Percentiles rank a stretch among this genome's conserved stretches.
phyloP scores from a whole-genome alignment of 1,140 invertebrate genomes.

The Telenomus remus region DNA sequence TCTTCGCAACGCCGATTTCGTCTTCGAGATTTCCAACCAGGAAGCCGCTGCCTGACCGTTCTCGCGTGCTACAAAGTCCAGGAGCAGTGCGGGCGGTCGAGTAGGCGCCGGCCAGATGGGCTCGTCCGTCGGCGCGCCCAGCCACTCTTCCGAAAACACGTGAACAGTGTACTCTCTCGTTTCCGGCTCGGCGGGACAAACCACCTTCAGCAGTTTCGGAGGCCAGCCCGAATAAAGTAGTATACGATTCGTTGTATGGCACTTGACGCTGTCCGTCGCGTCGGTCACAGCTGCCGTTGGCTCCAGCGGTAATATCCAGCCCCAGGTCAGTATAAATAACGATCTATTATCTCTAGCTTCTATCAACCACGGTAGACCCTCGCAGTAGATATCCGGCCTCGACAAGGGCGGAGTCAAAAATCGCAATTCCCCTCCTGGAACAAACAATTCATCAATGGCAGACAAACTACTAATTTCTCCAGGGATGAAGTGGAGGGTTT shows the following conservation, averaged over 20 bases:
- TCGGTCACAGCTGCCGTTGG: conserved; percentile 68
- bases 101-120: conserved; percentile 69
- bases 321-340: conserved; percentile 85
- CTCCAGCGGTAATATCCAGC: conserved; percentile 76
- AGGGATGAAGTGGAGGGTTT: too few relatives aligned
- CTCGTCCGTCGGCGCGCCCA: conserved; percentile 67
- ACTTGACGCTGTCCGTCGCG: conserved; percentile 80
- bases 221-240: conserved; percentile 73
- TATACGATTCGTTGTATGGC: conserved; percentile 70
- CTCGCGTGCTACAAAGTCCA: conserved; percentile 84
- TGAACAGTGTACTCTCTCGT: conserved; percentile 81
- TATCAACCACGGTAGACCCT: conserved; percentile 84
- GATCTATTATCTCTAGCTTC: conserved; percentile 84
- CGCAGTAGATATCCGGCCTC: conserved; percentile 80
- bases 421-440: conserved; percentile 78
- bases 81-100: conserved; percentile 79
- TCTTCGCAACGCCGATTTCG: conserved; percentile 79
- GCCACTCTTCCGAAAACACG: conserved; percentile 85
- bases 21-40: conserved; percentile 84
- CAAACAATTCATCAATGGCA: conserved; percentile 37
- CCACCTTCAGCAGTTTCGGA: conserved; percentile 80
- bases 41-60: conserved; percentile 81
- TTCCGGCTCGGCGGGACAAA: conserved; percentile 83
- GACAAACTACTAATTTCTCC: too few relatives aligned
- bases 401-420: conserved; percentile 79